A percentile compares a stretch with the other conserved stretches of the same genome.
phyloP scores from a whole-genome alignment of 1,140 invertebrate species.

The Aphelenchoides avenae region DNA sequence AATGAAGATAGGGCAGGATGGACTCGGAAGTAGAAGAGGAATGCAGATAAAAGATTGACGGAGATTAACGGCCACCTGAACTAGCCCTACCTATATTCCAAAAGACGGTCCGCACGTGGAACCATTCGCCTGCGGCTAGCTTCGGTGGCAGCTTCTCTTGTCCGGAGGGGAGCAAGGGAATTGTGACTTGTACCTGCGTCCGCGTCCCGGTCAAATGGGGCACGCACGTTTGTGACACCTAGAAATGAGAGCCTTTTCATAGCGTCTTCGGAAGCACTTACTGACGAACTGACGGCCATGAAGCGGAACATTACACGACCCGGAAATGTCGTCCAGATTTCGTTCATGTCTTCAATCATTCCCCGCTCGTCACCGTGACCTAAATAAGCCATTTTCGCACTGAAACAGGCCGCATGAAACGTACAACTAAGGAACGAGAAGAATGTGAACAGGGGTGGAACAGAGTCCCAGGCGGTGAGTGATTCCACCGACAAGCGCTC shows the following conservation, averaged over 20 bases:
- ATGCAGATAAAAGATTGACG: too few relatives aligned
- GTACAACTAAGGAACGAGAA: constrained; percentile 43
- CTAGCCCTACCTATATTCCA: too few relatives aligned
- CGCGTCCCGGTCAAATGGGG: constrained; percentile 32
- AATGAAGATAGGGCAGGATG: too few relatives aligned
- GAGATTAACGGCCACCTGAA: too few relatives aligned
- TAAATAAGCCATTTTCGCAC: too few relatives aligned
- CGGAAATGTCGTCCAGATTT: constrained; percentile 40
- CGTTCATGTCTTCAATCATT: constrained; percentile 44
- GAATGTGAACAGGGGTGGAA: constrained; percentile 28
- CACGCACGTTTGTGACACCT: constrained; percentile 46
- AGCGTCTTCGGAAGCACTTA: constrained; percentile 18
- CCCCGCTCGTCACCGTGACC: constrained; percentile 43
- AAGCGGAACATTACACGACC: constrained; percentile 37
- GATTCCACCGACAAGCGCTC: constrained; percentile 14
- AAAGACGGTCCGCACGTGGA: constrained; percentile 38
- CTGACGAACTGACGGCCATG: constrained; percentile 32
- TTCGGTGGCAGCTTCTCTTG: constrained; percentile 34
- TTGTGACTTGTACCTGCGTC: constrained; percentile 35
- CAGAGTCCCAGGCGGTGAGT: constrained; percentile 4
- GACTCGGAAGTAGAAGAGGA: too few relatives aligned
- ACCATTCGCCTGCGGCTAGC: constrained; percentile 31
- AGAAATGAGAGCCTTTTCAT: constrained; percentile 8
- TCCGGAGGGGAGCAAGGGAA: constrained; percentile 42
- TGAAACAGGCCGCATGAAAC: too few relatives aligned